Evolutionary conservation across 2,888 invertebrate genomes (phyloP).

Genomic region (Lithophane semibrunnea): DNA sequence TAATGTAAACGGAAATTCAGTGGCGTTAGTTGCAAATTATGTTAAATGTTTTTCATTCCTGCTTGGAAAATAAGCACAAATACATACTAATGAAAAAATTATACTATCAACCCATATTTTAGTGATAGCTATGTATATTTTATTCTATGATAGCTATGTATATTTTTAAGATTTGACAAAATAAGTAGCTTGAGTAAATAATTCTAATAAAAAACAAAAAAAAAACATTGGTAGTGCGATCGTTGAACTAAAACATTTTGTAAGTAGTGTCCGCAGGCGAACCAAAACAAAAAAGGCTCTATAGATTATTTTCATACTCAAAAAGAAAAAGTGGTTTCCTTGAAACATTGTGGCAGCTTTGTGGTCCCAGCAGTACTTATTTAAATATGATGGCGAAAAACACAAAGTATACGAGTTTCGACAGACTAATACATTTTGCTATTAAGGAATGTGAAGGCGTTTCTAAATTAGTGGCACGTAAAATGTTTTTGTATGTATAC

Average conservation of each 20-base stretch:
- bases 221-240: background rate
- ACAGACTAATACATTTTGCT: conserved; percentile 45
- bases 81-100: too few species aligned
- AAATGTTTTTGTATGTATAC: background rate
- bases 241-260: background rate
- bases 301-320: conserved; percentile 16
- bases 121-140: too few species aligned
- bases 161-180: too few species aligned
- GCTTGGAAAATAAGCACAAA: background rate
- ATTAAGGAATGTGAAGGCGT: conserved; percentile 40
- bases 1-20: background rate
- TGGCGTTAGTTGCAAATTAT: background rate
- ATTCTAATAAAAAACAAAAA: background rate
- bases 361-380: conserved; percentile 63
- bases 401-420: conserved; percentile 33
- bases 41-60: background rate
- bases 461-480: conserved; percentile 15
- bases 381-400: conserved; percentile 62
- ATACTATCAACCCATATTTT: background rate
- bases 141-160: too few species aligned
- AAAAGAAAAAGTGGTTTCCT: conserved; percentile 62
- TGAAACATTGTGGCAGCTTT: conserved; percentile 63
- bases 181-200: too few species aligned
- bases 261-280: background rate
- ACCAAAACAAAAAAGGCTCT: background rate